Evolutionary conservation across 2,888 invertebrate species (phyloP), one percentile per base, ranked within the genome.

Genomic region (Anthrax anthrax): DNA sequence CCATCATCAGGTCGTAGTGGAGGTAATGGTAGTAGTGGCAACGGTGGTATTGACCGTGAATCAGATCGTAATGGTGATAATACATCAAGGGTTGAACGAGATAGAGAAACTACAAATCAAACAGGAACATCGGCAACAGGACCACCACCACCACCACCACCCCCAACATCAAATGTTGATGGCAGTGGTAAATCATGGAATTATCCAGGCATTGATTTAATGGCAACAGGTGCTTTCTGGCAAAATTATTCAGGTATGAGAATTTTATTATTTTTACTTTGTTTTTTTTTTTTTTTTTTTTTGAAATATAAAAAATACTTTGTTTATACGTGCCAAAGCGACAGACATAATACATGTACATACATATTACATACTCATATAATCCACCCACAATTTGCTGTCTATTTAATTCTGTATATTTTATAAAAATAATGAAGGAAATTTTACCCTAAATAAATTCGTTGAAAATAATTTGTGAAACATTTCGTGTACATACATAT

Each of bases 171-270:
- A 37, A 64, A 66, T 50, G 60, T 62, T 40, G 62, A 61, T 48
- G n/a, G 9, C 62, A 61, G 56, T 37, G 72, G 72, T 38, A 77
- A 77, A 57, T 72, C 72, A 39, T 81, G 81, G 81, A 78, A 78
- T 56, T 81, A 81, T 67, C 66, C 78, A 34, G 80, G 80, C 45
- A 72, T 82, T 54, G 88, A 88, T 70, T 78, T 88, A 65, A 86
- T 89, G 77, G 81, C 84, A 59, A 82, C 81, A 46, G 86, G 86
- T 37, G 87, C 87, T 39, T 88, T 89, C 70, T 89, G 88, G 88
- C 88, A 88, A 65, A 89, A 88, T 67, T 89, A 89, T 71, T 88
- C 88, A 62, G 88, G 88, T 89, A 65, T 76, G 79, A 65, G 27
- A 38, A 13, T 40, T 18, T 18, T n/a, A n/a, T 36, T 32, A 34